A percentile compares a stretch with the other conserved stretches of the same genome.
Conservation (phyloP, 2,888 invertebrate genomes). For the Phalera bucephala region DNA sequence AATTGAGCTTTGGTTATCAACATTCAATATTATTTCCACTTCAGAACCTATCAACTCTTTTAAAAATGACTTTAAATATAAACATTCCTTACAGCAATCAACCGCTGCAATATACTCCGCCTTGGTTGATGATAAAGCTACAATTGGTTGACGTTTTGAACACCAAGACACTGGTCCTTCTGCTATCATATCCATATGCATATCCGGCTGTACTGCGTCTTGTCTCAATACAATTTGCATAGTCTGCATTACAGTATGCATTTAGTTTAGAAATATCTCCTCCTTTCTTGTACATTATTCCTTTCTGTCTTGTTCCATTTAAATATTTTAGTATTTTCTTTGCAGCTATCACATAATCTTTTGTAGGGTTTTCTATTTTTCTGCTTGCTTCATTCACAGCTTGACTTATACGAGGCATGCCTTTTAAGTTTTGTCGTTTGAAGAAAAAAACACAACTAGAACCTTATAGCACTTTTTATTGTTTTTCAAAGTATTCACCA, state of each 20-base stretch:
- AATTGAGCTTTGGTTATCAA: slow-evolving; percentile 14
- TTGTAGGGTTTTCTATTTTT: slow-evolving; percentile 2
- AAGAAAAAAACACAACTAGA: too few relatives aligned
- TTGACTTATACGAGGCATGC: neutral
- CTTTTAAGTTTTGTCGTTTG: too few relatives aligned
- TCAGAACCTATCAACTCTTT: neutral
- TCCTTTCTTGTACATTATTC: slow-evolving; percentile 1
- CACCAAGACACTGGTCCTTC: slow-evolving; percentile 24
- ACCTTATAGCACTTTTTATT: too few relatives aligned
- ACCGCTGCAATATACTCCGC: slow-evolving; percentile 2
- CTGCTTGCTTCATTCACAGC: slow-evolving; percentile 3
- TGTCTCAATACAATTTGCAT: neutral
- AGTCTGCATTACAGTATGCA: slow-evolving; percentile 4
- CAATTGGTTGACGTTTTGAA: slow-evolving; percentile 27
- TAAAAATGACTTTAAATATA: slow-evolving; percentile 1
- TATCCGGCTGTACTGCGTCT: slow-evolving; percentile 5
- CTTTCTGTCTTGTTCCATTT: neutral
- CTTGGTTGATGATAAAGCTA: slow-evolving; percentile 21
- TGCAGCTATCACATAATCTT: neutral
- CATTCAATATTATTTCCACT: slow-evolving; percentile 6
- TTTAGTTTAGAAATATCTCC: neutral
- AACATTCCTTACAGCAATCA: slow-evolving; percentile 2
- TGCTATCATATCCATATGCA: neutral
- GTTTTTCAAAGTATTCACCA: too few relatives aligned
- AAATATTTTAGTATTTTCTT: slow-evolving; percentile 4